Evolutionary conservation across 2,797 vertebrate species (phyloP).

Genomic region (Pseudocheirus occidentalis): DNA sequence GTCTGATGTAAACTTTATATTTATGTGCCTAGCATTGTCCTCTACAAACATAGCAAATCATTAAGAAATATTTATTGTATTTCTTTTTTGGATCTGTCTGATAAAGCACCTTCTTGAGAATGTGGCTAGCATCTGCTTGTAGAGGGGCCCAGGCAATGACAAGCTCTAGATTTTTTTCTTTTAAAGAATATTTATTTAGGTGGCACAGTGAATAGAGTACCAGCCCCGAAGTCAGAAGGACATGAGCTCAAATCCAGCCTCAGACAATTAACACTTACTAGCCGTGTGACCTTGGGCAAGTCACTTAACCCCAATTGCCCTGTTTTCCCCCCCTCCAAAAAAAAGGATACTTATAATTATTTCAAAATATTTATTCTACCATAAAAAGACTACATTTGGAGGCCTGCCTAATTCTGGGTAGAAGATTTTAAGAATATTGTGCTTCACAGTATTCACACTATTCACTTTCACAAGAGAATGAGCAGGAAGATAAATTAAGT

Average conservation of each 20-base stretch:
- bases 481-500: not conserved
- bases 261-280: too few relatives aligned
- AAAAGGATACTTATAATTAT: not conserved
- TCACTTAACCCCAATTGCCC: too few relatives aligned
- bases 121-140: not conserved
- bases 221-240: too few relatives aligned
- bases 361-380: not conserved
- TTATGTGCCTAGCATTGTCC: not conserved
- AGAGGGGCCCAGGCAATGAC: not conserved
- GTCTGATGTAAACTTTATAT: not conserved
- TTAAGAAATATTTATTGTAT: not conserved
- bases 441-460: too few relatives aligned
- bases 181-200: not conserved
- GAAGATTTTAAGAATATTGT: not conserved
- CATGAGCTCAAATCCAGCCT: too few relatives aligned
- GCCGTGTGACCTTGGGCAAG: too few relatives aligned
- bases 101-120: not conserved
- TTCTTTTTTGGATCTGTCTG: not conserved
- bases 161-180: not conserved
- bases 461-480: not conserved
- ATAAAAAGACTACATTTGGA: not conserved
- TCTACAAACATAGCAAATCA: not conserved
- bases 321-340: too few relatives aligned
- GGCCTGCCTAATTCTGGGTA: not conserved
- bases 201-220: too few relatives aligned